These are phyloP conservation scores for Oasisia sp. DNA, from an alignment of 2,888 invertebrate species.

Conservation along the genomic window DNA sequence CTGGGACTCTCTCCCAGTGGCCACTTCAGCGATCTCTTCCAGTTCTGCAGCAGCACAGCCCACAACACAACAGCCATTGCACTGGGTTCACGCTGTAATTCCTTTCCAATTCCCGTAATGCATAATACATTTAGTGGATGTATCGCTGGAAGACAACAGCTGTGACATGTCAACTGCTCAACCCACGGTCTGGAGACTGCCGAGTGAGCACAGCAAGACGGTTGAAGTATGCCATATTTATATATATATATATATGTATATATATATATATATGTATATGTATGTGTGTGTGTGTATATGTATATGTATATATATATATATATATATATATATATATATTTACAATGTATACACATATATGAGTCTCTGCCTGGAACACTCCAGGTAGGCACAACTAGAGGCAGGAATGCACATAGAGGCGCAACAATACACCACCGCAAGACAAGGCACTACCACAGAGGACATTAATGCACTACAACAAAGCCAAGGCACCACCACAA, in stretches of 20 bases:
- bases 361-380: too few relatives aligned
- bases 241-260: too few relatives aligned
- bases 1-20: not conserved
- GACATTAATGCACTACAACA: not conserved
- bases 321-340: too few relatives aligned
- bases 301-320: too few relatives aligned
- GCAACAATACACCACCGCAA: too few relatives aligned
- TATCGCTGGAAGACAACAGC: not conserved
- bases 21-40: not conserved
- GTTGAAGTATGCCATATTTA: too few relatives aligned
- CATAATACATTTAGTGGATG: not conserved
- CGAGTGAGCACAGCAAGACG: too few relatives aligned
- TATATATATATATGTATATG: too few relatives aligned
- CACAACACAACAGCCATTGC: not conserved
- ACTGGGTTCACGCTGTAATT: too few relatives aligned
- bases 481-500: not conserved
- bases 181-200: not conserved
- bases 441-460: not conserved
- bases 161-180: not conserved
- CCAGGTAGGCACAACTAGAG: not conserved
- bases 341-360: too few relatives aligned
- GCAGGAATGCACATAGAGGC: not conserved
- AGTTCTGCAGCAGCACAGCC: not conserved
- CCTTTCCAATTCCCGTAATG: not conserved
- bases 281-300: too few relatives aligned